phyloP scores from a whole-genome alignment of 2,797 vertebrate species.

The Spinus pinus region DNA sequence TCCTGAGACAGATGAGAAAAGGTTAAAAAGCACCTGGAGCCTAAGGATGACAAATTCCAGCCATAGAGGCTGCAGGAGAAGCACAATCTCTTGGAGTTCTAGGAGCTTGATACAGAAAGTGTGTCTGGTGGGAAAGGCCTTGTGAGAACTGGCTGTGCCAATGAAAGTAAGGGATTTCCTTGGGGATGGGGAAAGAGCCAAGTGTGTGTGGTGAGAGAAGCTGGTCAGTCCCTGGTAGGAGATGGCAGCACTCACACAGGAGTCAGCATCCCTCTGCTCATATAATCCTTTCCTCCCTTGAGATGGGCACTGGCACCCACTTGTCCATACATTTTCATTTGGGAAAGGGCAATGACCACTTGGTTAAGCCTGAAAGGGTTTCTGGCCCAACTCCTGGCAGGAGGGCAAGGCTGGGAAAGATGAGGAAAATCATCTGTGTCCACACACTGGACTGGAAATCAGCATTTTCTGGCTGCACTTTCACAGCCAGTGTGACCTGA shows the following conservation, averaged over 20 bases:
- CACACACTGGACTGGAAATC: neutral
- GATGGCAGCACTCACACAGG: neutral
- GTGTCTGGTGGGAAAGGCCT: neutral
- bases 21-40: neutral
- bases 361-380: neutral
- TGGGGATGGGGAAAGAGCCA: neutral
- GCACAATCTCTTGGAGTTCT: neutral
- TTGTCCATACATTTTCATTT: neutral
- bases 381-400: neutral
- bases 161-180: neutral
- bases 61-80: neutral
- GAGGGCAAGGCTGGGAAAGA: neutral
- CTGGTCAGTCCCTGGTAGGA: neutral
- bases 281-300: neutral
- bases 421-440: neutral
- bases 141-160: neutral
- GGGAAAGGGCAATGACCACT: neutral
- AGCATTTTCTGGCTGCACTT: neutral
- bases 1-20: neutral
- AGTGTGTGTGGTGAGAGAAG: neutral
- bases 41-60: neutral
- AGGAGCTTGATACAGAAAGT: neutral
- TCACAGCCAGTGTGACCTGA: neutral
- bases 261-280: neutral
- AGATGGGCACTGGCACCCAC: neutral